Evolutionary conservation across 2,888 invertebrate genomes (phyloP).

Genomic region (Drosophila longiperda): DNA sequence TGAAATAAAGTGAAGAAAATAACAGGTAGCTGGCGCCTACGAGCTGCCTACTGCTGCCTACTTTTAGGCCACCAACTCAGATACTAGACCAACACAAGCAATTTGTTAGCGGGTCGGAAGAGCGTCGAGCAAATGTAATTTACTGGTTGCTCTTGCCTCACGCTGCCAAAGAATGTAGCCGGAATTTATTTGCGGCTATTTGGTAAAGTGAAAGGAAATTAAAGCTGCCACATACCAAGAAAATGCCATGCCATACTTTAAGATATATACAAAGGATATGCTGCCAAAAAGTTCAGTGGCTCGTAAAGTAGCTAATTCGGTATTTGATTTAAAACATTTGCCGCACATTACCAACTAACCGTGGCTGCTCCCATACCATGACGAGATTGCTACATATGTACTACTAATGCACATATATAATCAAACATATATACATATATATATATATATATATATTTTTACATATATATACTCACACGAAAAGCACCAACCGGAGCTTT

Average conservation of each 20-base stretch:
- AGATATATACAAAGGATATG: conserved; percentile 15
- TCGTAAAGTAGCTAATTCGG: conserved; percentile 28
- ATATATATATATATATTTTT: neutral
- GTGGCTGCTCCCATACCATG: neutral
- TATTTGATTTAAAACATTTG: conserved; percentile 34
- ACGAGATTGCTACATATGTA: conserved; percentile 1
- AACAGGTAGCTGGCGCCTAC: conserved; percentile 42
- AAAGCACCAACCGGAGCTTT: neutral
- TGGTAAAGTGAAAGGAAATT: conserved; percentile 64
- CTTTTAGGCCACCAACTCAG: conserved; percentile 23
- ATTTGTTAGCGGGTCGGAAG: conserved; percentile 73
- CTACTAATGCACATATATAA: conserved; percentile 4
- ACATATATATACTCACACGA: conserved; percentile 7
- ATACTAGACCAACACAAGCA: conserved; percentile 52
- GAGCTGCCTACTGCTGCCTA: conserved; percentile 62
- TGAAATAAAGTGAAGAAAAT: conserved; percentile 77
- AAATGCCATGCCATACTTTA: conserved; percentile 32
- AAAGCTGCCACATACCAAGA: conserved; percentile 45
- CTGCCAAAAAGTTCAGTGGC: conserved; percentile 7
- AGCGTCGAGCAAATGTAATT: conserved; percentile 73
- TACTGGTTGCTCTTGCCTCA: conserved; percentile 55
- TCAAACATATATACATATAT: conserved; percentile 2
- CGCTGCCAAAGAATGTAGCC: conserved; percentile 47
- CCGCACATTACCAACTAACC: conserved; percentile 13
- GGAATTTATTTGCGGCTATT: conserved; percentile 75